Base-by-base conservation (phyloP, 2,113 vertebrate species). In the Thalassoma bifasciatum region DNA sequence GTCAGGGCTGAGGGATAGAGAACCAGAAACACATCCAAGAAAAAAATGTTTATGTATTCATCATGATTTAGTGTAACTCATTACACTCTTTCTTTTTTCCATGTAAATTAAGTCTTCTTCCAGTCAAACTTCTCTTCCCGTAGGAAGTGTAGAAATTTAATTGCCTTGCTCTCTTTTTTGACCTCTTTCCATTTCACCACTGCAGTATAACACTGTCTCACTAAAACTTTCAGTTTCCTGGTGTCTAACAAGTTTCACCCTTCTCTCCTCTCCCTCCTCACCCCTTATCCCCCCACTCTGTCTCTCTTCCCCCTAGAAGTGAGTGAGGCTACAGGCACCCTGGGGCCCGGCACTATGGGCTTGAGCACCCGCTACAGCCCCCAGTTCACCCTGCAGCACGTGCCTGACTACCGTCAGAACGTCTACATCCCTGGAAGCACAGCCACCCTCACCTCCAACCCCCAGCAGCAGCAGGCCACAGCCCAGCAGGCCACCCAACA, bases 371-470 rank as follows among this genome's bases (percentile, higher is more conserved):
- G 97, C 85, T 99, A 99, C 8, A 96, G 96, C 76, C 98, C 97
- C 47, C 98, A 99, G 93, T 99, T 99, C 94, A 99, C 97, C 77
- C 94, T 99, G 90, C 98, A 98, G 93, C 98, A 99, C 0, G 97
- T 99, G 60, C 97, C 97, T 0, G 97, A 99, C 86, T 99, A 99
- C 88, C 93, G 97, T 64, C 98, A 99, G 94, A 99, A 99, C 0
- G 97, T 99, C 87, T 99, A 98, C 94, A 98, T 99, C 93, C 98
- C 97, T 0, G 98, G 98, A 75, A 98, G 96, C 93, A 98, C 96
- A 0, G 95, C 97, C 83, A 99, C 97, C 1, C 96, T 99, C 82
- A 94, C 92, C 82, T 93, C 94, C 85, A 96, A 95, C n/a, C 93
- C 95, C 58, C 94, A 94, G 90, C 93, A 11, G 90, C 93, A 68